Evolutionary conservation across 2,888 invertebrate species (phyloP).

Genomic region (Metacarcinus magister): DNA sequence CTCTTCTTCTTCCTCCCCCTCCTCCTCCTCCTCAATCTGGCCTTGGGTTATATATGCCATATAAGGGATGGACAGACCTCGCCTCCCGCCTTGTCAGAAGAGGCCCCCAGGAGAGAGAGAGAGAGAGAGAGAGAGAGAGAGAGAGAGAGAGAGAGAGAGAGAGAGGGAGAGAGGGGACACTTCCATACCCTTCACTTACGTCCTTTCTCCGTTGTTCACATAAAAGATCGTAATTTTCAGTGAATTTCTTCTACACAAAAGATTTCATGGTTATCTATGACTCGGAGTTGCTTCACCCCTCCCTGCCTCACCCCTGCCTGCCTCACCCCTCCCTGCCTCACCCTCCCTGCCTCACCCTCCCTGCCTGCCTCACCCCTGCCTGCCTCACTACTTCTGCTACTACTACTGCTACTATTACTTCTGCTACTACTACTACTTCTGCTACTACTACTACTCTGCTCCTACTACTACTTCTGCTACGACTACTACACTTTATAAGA

Average conservation of each 20-base stretch:
- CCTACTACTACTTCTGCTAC: too few species aligned
- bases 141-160: not conserved
- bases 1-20: not conserved
- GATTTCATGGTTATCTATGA: not conserved
- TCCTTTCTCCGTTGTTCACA: not conserved
- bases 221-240: not conserved
- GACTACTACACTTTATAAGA: not conserved
- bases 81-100: not conserved
- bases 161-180: not conserved
- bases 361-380: not conserved
- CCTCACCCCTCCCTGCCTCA: not conserved
- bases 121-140: constrained; percentile 20
- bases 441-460: too few species aligned
- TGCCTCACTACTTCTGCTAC: too few species aligned
- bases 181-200: not conserved
- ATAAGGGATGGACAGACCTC: not conserved
- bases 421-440: not conserved
- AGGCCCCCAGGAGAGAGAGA: not conserved
- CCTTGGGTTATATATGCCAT: constrained; percentile 14
- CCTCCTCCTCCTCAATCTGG: not conserved
- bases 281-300: not conserved
- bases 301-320: not conserved
- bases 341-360: not conserved
- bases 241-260: not conserved
- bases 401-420: too few species aligned